These are phyloP conservation scores for Crocidura indochinensis DNA, from an alignment of 2,797 vertebrate genomes.

Conservation along the genomic window DNA sequence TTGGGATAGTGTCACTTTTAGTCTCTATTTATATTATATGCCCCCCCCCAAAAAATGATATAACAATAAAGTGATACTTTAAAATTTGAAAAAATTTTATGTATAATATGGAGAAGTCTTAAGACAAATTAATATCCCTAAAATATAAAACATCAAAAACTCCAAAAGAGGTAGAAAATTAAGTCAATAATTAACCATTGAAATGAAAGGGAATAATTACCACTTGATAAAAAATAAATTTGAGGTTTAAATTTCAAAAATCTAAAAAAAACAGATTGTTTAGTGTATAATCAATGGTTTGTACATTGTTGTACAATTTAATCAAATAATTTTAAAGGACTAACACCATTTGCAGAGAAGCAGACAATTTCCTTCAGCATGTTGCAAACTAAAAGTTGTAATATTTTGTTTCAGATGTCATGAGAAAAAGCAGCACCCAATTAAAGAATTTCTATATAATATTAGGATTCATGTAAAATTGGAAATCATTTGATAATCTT, in stretches of 20 bases:
- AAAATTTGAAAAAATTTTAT: neutral
- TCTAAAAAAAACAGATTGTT: neutral
- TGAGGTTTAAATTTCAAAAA: constrained; percentile 37
- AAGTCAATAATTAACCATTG: constrained; percentile 21
- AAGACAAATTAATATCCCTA: constrained; percentile 18
- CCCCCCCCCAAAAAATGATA: neutral
- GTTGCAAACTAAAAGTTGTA: constrained; percentile 56
- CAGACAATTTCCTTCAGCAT: neutral
- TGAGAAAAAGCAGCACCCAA: constrained; percentile 44
- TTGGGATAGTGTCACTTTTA: neutral
- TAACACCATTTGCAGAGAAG: no score
- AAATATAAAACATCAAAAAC: constrained; percentile 21
- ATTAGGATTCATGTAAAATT: constrained; percentile 7
- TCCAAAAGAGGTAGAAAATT: constrained; percentile 38
- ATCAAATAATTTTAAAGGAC: no score
- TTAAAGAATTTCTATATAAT: constrained; percentile 30
- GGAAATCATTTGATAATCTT: constrained; percentile 29
- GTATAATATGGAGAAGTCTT: constrained; percentile 15
- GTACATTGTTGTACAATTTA: no score
- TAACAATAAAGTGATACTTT: constrained; percentile 50
- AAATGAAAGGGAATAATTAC: constrained; percentile 21
- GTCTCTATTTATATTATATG: neutral
- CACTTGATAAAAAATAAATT: constrained; percentile 18
- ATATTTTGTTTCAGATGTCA: constrained; percentile 34
- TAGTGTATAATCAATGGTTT: neutral